A percentile compares a stretch with the other conserved stretches of the same genome.
Conservation (phyloP, 2,797 vertebrate species). For the Notamacropus eugenii region DNA sequence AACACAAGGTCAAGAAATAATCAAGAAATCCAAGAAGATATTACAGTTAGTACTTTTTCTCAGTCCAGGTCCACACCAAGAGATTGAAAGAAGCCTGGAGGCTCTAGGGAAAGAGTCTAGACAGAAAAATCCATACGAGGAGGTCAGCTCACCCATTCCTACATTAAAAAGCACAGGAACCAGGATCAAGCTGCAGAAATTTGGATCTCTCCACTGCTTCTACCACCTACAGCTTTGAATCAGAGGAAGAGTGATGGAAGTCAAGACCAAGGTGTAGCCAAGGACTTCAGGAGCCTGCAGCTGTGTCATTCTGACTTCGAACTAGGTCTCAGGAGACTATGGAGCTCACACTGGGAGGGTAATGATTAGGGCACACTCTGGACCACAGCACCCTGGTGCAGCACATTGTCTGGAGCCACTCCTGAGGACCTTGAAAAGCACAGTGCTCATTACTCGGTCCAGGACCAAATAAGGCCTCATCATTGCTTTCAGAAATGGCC, state of each 20-base stretch:
- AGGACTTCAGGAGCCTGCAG: background rate
- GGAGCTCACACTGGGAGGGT: background rate
- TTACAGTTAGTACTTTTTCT: background rate
- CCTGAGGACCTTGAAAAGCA: background rate
- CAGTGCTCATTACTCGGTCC: background rate
- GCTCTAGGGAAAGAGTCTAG: background rate
- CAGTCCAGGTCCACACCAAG: background rate
- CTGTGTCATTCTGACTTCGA: background rate
- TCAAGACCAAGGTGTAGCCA: background rate
- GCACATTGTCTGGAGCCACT: background rate
- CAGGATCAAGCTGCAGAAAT: background rate
- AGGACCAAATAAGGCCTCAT: background rate
- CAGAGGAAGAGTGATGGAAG: background rate
- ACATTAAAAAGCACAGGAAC: background rate
- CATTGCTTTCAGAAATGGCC: background rate
- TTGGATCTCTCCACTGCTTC: background rate
- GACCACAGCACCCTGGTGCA: background rate
- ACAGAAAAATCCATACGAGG: background rate
- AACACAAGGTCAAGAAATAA: background rate
- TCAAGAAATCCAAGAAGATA: background rate
- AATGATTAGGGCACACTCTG: background rate
- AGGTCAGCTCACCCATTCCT: background rate
- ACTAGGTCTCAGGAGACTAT: background rate
- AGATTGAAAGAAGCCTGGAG: background rate
- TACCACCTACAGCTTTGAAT: background rate